A percentile compares a stretch with the other conserved stretches of the same genome.
Evolutionary conservation across 1,140 invertebrate genomes (phyloP).

Genomic region (Fopius arisanus): DNA sequence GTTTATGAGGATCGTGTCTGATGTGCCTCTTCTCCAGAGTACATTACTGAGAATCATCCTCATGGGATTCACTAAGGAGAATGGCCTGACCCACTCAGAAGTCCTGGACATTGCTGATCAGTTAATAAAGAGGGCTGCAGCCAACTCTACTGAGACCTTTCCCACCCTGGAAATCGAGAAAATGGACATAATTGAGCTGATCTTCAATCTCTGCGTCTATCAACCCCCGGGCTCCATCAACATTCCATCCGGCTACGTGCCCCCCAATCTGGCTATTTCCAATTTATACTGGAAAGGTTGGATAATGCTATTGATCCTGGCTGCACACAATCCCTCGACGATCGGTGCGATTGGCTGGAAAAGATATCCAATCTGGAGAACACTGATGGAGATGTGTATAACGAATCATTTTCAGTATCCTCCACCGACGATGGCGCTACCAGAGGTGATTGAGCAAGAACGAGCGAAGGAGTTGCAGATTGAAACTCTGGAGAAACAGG

Average conservation of each 20-base stretch:
- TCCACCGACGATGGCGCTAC: constrained; percentile 73
- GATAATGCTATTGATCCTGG: constrained; percentile 87
- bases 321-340: constrained; percentile 88
- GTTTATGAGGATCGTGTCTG: constrained; percentile 83
- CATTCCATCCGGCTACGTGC: constrained; percentile 83
- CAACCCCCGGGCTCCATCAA: constrained; percentile 92
- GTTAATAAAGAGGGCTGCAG: constrained; percentile 83
- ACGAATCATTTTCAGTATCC: constrained; percentile 87
- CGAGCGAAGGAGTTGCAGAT: constrained; percentile 74
- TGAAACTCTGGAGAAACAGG: constrained; percentile 77
- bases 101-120: constrained; percentile 86
- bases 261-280: constrained; percentile 89
- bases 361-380: constrained; percentile 90
- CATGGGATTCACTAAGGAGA: constrained; percentile 86
- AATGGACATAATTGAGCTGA: constrained; percentile 85
- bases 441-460: constrained; percentile 71
- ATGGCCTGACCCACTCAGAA: constrained; percentile 81
- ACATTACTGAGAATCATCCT: constrained; percentile 82
- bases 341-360: constrained; percentile 89
- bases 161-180: constrained; percentile 79
- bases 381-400: constrained; percentile 97
- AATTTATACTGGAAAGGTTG: constrained; percentile 95
- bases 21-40: constrained; percentile 87
- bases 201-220: constrained; percentile 91
- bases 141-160: constrained; percentile 73